Conservation (phyloP, 2,888 invertebrate genomes). For the Aethes cnicana region DNA sequence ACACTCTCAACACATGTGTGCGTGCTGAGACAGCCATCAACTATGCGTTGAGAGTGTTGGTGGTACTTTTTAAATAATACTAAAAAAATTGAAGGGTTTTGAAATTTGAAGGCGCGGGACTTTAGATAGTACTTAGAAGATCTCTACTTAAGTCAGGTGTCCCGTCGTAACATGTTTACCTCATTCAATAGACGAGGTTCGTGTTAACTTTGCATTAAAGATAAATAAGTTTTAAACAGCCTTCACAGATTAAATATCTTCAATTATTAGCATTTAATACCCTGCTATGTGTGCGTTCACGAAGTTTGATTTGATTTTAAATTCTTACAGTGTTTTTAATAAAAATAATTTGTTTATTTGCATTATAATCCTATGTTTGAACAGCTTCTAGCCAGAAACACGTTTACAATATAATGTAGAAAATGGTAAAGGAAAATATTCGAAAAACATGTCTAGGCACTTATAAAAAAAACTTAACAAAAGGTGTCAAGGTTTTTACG, state of each 20-base stretch:
- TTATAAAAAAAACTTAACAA: too few species aligned
- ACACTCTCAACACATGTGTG: too few species aligned
- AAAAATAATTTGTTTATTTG: slow-evolving; percentile 24
- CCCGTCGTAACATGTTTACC: background rate
- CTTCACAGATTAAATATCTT: slow-evolving; percentile 47
- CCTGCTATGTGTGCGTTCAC: slow-evolving; percentile 46
- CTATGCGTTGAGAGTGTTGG: too few species aligned
- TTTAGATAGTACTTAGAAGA: background rate
- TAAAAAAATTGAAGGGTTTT: too few species aligned
- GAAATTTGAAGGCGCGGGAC: too few species aligned
- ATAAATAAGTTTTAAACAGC: slow-evolving; percentile 34
- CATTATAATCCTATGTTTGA: slow-evolving; percentile 3
- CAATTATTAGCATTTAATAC: slow-evolving; percentile 45
- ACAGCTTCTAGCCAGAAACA: background rate
- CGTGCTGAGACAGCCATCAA: too few species aligned
- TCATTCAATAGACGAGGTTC: background rate
- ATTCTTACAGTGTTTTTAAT: slow-evolving; percentile 20
- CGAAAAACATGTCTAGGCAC: background rate
- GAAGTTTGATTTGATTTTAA: slow-evolving; percentile 43
- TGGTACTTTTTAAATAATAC: too few species aligned
- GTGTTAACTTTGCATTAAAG: slow-evolving; percentile 11
- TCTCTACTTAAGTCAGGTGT: background rate
- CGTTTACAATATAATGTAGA: background rate
- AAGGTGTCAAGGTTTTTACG: too few species aligned
- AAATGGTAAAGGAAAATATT: background rate